Base-by-base conservation (phyloP, 2,888 invertebrate species). In the Microplitis manilae region DNA sequence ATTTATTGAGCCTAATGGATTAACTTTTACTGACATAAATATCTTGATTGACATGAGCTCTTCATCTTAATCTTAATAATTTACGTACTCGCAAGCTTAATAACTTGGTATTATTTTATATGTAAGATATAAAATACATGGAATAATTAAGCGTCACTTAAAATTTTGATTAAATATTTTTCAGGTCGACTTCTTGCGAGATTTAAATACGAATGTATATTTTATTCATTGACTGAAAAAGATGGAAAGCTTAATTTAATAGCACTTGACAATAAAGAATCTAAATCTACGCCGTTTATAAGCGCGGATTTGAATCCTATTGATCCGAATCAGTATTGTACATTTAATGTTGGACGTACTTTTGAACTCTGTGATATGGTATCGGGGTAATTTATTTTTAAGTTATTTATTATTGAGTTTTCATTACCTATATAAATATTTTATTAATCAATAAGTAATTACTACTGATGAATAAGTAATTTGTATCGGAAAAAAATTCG, bases 251-350 rank as follows among this genome's bases (percentile, higher is more conserved):
- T 86, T 40, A 74, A 75, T 15, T 75, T 89, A 41, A 40, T 82
- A 2, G 79, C 85, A 82, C 76, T 87, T 67, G 80, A 86, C 13
- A 77, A 72, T 13, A 79, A 85, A 76, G 2, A 62, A 13, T 87
- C 87, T n/a, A 80, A 50, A 50, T 50, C 81, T 13, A 5, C 82
- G 64, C 87, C 88, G 20, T 87, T 84, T 76, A 79, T 86, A 68
- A 86, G 88, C 69, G 86, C 83, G 71, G 89, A 89, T 82, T 81
- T 89, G 50, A 84, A 84, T 80, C 79, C 82, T 2, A 76, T 77
- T n/a, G 80, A 86, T 78, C 1, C 30, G 9, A 85, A 86, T 76
- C 80, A 82, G 73, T 87, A 84, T 82, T 88, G 87, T 64, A 85
- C 86, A 17, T 67, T 83, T 20, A 83, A 84, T 76, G 81, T 81